phyloP scores from a whole-genome alignment of 2,888 invertebrate genomes.

The Clunio marinus region DNA sequence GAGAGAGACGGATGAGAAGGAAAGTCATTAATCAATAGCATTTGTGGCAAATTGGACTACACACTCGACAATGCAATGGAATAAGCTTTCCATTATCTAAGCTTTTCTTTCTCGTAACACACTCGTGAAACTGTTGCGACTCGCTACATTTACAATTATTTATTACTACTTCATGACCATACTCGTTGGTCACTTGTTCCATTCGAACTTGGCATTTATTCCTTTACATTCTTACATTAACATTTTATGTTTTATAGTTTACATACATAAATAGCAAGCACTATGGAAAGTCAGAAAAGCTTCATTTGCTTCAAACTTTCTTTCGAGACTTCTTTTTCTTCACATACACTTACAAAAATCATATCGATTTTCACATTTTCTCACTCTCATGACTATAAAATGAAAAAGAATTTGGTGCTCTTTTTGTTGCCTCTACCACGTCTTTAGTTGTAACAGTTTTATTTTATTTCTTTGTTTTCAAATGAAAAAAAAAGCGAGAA shows the following conservation, averaged over 20 bases:
- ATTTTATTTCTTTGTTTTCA: neutral
- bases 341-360: constrained; percentile 19
- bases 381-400: constrained; percentile 9
- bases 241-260: neutral
- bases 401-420: constrained; percentile 17
- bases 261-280: constrained; percentile 2
- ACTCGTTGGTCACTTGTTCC: too few relatives aligned
- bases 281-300: constrained; percentile 17
- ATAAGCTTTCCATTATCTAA: neutral
- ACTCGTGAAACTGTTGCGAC: neutral
- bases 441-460: neutral
- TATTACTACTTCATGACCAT: too few relatives aligned
- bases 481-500: too few relatives aligned
- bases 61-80: too few relatives aligned
- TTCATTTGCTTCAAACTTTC: too few relatives aligned
- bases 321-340: neutral
- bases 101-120: neutral
- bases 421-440: constrained; percentile 18
- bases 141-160: neutral
- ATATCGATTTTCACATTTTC: constrained; percentile 38
- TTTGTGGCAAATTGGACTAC: neutral
- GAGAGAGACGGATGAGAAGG: neutral
- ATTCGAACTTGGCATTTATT: too few relatives aligned
- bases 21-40: constrained; percentile 6
- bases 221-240: neutral